A percentile compares a stretch with the other conserved stretches of the same genome.
phyloP scores from a whole-genome alignment of 2,888 invertebrate species.

The Lasioglossum morio region DNA sequence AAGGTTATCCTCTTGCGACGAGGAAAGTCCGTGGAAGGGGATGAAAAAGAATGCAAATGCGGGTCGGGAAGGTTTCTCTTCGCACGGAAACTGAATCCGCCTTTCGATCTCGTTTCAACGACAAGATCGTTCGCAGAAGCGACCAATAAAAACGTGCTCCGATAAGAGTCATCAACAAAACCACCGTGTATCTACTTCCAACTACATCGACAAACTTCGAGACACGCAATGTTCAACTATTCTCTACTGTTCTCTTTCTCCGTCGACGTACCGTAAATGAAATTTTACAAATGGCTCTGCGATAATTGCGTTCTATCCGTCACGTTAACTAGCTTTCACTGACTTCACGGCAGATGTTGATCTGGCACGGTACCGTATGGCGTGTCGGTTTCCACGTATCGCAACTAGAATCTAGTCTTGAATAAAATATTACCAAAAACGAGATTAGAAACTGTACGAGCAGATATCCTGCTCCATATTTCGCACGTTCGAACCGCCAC shows the following conservation, averaged over 20 bases:
- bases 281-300: not conserved
- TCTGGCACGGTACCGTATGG: conserved; percentile 7
- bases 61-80: conserved; percentile 49
- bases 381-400: conserved; percentile 1
- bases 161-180: not conserved
- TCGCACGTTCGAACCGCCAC: not conserved
- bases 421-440: not conserved
- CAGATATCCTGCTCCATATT: not conserved
- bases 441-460: not conserved
- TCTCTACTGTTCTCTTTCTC: not conserved
- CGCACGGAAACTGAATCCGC: conserved; percentile 50
- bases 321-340: not conserved
- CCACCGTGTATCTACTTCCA: not conserved
- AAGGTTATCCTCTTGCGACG: conserved; percentile 62
- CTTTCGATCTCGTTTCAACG: conserved; percentile 49
- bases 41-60: conserved; percentile 39
- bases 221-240: not conserved
- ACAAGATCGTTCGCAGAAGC: conserved; percentile 7
- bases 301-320: not conserved
- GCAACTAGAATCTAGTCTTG: not conserved
- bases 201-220: not conserved
- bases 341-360: not conserved
- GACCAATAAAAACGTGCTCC: conserved; percentile 2
- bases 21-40: conserved; percentile 29
- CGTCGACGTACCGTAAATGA: not conserved